Conservation (phyloP, 2,888 invertebrate genomes). For the Tanytarsus gracilentus region DNA sequence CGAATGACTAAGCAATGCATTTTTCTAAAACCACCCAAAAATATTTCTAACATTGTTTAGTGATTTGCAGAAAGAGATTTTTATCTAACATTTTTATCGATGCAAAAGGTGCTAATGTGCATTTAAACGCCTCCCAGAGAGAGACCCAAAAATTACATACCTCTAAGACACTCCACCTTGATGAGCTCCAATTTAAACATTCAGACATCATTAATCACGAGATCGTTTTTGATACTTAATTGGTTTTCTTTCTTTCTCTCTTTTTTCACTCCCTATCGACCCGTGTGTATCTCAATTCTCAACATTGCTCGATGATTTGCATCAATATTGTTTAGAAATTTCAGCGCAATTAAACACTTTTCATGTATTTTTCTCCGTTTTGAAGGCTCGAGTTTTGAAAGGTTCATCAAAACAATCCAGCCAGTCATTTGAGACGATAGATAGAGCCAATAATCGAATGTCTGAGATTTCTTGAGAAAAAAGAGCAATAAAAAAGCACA, state of each 20-base stretch:
- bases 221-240: conserved; percentile 1
- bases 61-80: too few relatives aligned
- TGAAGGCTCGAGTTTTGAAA: conserved; percentile 8
- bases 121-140: too few relatives aligned
- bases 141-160: too few relatives aligned
- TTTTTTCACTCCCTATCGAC: neutral
- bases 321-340: neutral
- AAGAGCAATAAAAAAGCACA: neutral
- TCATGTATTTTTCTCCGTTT: too few relatives aligned
- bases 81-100: too few relatives aligned
- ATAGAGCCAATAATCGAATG: neutral
- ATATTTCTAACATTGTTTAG: too few relatives aligned
- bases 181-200: neutral
- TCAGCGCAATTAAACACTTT: too few relatives aligned
- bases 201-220: conserved; percentile 12
- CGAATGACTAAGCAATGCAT: too few relatives aligned
- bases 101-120: too few relatives aligned
- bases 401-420: conserved; percentile 2
- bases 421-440: neutral
- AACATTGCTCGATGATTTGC: conserved; percentile 12
- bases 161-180: neutral
- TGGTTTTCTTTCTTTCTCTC: neutral
- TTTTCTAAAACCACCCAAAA: too few relatives aligned
- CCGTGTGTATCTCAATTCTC: too few relatives aligned
- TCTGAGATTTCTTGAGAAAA: neutral